Percentiles rank a stretch among this genome's conserved stretches.
These are phyloP conservation scores for Mellilla xanthometata DNA, from an alignment of 2,888 invertebrate species.

Conservation along the genomic window DNA sequence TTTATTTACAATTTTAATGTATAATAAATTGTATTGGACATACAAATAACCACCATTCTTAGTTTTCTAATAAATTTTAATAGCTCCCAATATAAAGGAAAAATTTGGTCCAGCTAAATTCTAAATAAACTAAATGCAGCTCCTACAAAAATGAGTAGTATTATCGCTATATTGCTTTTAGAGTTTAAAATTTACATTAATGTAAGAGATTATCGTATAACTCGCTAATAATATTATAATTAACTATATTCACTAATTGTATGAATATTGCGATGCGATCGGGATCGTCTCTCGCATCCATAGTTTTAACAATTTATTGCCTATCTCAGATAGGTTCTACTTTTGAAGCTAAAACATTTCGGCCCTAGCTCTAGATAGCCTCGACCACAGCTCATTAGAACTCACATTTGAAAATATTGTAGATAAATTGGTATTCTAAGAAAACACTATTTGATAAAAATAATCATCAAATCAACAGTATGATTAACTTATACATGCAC, in stretches of 20 bases:
- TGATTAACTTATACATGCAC: slow-evolving; percentile 29
- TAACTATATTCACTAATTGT: slow-evolving; percentile 40
- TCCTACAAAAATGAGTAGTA: slow-evolving; percentile 62
- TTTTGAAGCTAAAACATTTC: slow-evolving; percentile 30
- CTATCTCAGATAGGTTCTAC: slow-evolving; percentile 36
- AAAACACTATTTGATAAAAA: slow-evolving; percentile 24
- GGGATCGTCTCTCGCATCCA: slow-evolving; percentile 36
- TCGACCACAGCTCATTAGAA: slow-evolving; percentile 21
- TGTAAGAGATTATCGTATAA: slow-evolving; percentile 42
- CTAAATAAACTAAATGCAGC: slow-evolving; percentile 72
- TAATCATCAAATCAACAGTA: slow-evolving; percentile 29
- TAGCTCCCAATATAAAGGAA: slow-evolving; percentile 65
- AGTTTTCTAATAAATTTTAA: slow-evolving; percentile 55
- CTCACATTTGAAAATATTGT: slow-evolving; percentile 18
- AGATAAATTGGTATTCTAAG: slow-evolving; percentile 25
- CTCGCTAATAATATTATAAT: slow-evolving; percentile 45
- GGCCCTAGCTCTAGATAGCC: slow-evolving; percentile 32
- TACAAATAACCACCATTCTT: slow-evolving; percentile 63
- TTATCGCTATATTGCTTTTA: slow-evolving; percentile 59
- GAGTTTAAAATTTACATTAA: slow-evolving; percentile 53
- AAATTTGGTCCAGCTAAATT: slow-evolving; percentile 82
- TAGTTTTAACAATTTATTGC: slow-evolving; percentile 37
- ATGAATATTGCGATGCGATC: slow-evolving; percentile 43
- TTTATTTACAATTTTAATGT: slow-evolving; percentile 63
- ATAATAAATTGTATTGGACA: slow-evolving; percentile 57